Evolutionary conservation across 1,140 invertebrate genomes (phyloP).

Genomic region (Conus ventricosus): DNA sequence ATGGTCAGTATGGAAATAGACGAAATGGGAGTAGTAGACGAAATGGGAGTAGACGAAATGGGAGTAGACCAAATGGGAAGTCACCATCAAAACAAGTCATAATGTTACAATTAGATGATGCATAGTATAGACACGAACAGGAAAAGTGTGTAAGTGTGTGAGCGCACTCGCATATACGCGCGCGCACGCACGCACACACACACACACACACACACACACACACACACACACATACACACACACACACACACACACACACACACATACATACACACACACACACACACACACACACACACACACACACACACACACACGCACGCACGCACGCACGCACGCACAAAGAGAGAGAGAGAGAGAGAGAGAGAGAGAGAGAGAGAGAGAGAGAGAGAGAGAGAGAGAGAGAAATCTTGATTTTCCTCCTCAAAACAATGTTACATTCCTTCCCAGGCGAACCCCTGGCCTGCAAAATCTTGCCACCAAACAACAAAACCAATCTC

Average conservation of each 20-base stretch:
- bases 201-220: not conserved
- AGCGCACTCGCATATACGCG: no score
- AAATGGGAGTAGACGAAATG: no score
- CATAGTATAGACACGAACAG: no score
- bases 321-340: not conserved
- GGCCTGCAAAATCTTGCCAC: not conserved
- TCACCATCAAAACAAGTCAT: no score
- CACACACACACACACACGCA: not conserved
- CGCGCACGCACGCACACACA: no score
- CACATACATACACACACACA: not conserved
- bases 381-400: not conserved
- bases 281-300: not conserved
- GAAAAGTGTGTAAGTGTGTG: no score
- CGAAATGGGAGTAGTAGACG: no score
- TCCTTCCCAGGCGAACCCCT: not conserved
- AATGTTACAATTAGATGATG: no score
- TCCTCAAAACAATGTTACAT: not conserved
- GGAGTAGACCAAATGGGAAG: no score
- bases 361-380: not conserved
- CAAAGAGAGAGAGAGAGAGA: not conserved
- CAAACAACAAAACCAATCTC: constrained; percentile 1
- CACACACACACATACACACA: not conserved
- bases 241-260: not conserved
- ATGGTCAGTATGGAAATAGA: no score
- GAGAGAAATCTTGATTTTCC: not conserved